Conservation (phyloP, 2,888 invertebrate genomes). For the Brenthis ino region DNA sequence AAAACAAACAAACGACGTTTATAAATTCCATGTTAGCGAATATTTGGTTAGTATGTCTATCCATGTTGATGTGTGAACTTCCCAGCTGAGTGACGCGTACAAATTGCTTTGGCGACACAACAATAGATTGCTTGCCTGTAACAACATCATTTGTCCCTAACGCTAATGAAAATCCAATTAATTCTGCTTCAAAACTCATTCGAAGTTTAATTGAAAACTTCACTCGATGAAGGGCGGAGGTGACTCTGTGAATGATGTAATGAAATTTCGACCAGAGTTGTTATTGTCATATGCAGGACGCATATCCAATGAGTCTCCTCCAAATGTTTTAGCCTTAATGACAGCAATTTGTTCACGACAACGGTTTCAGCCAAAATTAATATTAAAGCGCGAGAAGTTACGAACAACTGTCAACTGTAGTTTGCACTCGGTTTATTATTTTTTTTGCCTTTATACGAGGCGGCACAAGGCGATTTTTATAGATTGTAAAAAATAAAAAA, state of each 20-base stretch:
- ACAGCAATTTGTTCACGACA: slow-evolving; percentile 53
- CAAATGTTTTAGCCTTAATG: slow-evolving; percentile 69
- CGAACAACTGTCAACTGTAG: slow-evolving; percentile 35
- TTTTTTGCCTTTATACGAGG: slow-evolving; percentile 41
- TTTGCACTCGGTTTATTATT: slow-evolving; percentile 49
- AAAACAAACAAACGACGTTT: neutral
- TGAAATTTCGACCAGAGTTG: slow-evolving; percentile 72
- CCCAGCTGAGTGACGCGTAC: slow-evolving; percentile 68
- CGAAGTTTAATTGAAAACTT: slow-evolving; percentile 81
- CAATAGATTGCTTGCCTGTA: slow-evolving; percentile 73
- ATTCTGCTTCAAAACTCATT: slow-evolving; percentile 79
- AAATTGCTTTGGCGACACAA: slow-evolving; percentile 66
- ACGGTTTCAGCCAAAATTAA: slow-evolving; percentile 27
- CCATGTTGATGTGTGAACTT: slow-evolving; percentile 58
- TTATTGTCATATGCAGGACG: slow-evolving; percentile 76
- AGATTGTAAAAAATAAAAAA: slow-evolving; percentile 63
- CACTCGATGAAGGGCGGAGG: slow-evolving; percentile 60
- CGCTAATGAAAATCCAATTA: slow-evolving; percentile 82
- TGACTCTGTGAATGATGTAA: slow-evolving; percentile 73
- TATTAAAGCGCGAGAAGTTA: slow-evolving; percentile 29
- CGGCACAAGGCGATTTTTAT: slow-evolving; percentile 61
- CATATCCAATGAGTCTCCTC: slow-evolving; percentile 67
- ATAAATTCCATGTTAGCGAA: slow-evolving; percentile 23
- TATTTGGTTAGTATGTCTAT: slow-evolving; percentile 38
- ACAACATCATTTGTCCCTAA: slow-evolving; percentile 79